Evolutionary conservation across 2,113 vertebrate genomes (phyloP).

Genomic region (Heptranchias perlo): DNA sequence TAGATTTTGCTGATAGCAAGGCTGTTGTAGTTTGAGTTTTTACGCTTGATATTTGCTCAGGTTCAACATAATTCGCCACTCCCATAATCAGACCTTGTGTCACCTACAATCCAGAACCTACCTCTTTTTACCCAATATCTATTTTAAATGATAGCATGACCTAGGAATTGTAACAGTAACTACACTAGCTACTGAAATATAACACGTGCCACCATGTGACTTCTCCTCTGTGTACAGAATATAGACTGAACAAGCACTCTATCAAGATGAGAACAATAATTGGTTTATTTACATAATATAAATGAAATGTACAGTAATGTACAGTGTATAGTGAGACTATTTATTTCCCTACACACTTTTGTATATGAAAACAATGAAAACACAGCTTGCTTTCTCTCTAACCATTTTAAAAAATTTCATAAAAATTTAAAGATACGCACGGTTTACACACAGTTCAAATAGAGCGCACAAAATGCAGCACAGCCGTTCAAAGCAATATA

Average conservation of each 20-base stretch:
- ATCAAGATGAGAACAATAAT: background rate
- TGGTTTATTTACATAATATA: background rate
- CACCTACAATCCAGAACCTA: background rate
- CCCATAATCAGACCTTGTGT: background rate
- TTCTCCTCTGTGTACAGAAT: background rate
- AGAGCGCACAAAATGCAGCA: no score
- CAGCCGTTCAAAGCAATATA: no score
- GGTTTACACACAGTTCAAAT: no score
- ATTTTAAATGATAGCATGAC: background rate
- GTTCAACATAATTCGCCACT: background rate
- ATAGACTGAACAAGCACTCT: background rate
- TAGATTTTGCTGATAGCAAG: background rate
- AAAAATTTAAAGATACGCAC: no score
- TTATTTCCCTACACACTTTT: background rate
- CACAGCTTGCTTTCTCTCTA: background rate
- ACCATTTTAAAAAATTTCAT: no score
- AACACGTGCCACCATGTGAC: background rate
- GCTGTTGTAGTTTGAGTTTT: background rate
- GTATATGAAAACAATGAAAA: background rate
- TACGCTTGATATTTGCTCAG: background rate
- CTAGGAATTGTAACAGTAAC: background rate
- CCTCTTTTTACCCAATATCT: background rate
- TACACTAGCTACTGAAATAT: background rate
- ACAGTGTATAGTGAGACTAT: background rate
- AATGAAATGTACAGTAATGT: background rate